Evolutionary conservation across 2,888 invertebrate species (phyloP).

Genomic region (Byasa hedistus): DNA sequence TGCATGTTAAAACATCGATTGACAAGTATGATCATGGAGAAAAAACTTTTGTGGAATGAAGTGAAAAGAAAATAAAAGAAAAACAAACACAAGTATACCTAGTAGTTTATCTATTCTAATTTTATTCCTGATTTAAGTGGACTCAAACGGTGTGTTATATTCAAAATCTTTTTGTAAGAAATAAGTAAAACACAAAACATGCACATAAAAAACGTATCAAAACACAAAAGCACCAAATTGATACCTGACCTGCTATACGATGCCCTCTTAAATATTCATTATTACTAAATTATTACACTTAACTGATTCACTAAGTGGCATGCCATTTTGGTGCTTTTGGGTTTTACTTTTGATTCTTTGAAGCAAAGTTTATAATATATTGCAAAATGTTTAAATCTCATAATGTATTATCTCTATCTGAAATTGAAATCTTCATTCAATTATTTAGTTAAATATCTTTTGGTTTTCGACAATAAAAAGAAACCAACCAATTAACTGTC

Average conservation of each 20-base stretch:
- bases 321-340: neutral
- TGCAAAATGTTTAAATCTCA: neutral
- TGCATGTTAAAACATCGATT: conserved; percentile 76
- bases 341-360: neutral
- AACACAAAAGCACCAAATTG: neutral
- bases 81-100: conserved; percentile 1
- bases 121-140: no score
- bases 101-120: neutral
- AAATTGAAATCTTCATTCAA: no score
- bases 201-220: neutral
- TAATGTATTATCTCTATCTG: no score
- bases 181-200: neutral
- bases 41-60: conserved; percentile 10
- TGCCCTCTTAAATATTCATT: neutral
- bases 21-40: conserved; percentile 32
- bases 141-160: no score
- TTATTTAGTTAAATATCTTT: neutral
- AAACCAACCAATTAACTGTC: neutral
- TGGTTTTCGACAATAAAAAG: neutral
- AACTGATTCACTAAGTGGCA: neutral
- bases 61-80: conserved; percentile 11
- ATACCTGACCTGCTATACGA: neutral
- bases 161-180: neutral
- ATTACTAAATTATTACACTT: neutral
- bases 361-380: neutral